A percentile compares a stretch with the other conserved stretches of the same genome.
phyloP scores from a whole-genome alignment of 2,888 invertebrate genomes.

The Limnephilus marmoratus region DNA sequence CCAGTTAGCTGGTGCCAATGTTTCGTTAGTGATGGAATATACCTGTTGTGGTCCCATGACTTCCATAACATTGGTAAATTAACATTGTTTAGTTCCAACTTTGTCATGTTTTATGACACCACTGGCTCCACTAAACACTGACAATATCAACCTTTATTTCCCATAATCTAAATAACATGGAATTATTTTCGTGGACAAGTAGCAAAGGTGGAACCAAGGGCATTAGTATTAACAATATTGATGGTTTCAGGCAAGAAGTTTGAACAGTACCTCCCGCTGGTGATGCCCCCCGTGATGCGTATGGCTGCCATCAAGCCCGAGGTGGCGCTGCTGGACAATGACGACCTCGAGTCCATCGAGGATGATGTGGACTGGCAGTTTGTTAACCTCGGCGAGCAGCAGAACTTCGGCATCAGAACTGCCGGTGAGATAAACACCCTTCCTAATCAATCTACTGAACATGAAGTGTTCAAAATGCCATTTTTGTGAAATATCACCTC shows the following conservation, averaged over 20 bases:
- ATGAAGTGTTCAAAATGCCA: background rate
- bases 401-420: slow-evolving; percentile 96
- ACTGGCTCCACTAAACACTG: background rate
- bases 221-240: background rate
- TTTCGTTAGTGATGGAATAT: slow-evolving; percentile 44
- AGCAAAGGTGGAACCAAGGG: background rate
- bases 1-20: slow-evolving; percentile 19
- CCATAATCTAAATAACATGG: too few species aligned
- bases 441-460: background rate
- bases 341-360: slow-evolving; percentile 89
- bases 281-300: slow-evolving; percentile 96
- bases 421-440: slow-evolving; percentile 77
- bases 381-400: slow-evolving; percentile 94
- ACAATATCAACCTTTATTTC: background rate
- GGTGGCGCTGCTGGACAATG: slow-evolving; percentile 92
- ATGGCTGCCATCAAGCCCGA: slow-evolving; percentile 96
- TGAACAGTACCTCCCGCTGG: slow-evolving; percentile 93
- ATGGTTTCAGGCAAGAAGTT: slow-evolving; percentile 83
- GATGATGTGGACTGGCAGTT: slow-evolving; percentile 96
- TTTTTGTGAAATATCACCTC: background rate
- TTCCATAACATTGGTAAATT: slow-evolving; percentile 43
- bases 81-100: slow-evolving; percentile 23
- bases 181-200: too few species aligned
- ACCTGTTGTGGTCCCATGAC: slow-evolving; percentile 30
- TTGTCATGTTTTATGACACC: slow-evolving; percentile 15